These are phyloP conservation scores for Heteromormyrus szaboi DNA, from an alignment of 2,797 vertebrate species.

Conservation along the genomic window DNA sequence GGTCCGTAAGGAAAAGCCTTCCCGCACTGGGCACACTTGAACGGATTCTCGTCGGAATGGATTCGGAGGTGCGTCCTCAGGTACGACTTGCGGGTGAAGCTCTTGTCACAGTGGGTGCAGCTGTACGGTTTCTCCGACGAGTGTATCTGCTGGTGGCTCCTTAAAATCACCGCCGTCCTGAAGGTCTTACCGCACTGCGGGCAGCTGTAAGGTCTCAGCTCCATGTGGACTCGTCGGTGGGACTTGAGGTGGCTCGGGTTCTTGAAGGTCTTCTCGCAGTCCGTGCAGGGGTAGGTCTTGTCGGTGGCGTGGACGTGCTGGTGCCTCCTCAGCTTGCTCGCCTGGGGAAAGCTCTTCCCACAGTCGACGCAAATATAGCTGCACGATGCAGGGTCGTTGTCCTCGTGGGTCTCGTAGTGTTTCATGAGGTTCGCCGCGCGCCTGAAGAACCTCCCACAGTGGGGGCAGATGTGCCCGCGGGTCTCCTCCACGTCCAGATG, in stretches of 20 bases:
- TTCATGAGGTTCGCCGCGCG: conserved; percentile 15
- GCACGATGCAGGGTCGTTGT: background rate
- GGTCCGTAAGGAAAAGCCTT: conserved; percentile 19
- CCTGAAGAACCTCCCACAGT: conserved; percentile 16
- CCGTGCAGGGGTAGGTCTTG: background rate
- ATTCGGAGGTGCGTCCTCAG: conserved; percentile 18
- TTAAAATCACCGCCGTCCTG: background rate
- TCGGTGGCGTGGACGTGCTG: background rate
- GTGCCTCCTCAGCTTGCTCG: conserved; percentile 14
- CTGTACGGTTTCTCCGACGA: conserved; percentile 17
- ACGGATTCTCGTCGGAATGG: conserved; percentile 20
- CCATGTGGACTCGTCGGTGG: background rate
- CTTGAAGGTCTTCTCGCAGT: conserved; percentile 15
- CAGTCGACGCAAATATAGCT: conserved; percentile 18
- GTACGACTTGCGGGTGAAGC: conserved; percentile 14
- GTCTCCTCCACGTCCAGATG: background rate
- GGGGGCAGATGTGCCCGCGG: conserved; percentile 15
- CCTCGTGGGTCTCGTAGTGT: conserved; percentile 14
- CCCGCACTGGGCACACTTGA: conserved; percentile 19
- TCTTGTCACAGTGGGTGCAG: conserved; percentile 19
- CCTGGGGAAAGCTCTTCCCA: conserved; percentile 16
- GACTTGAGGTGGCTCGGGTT: conserved; percentile 23
- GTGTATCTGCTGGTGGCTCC: conserved; percentile 13
- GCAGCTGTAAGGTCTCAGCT: conserved; percentile 9
- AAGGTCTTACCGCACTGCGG: conserved; percentile 19